Conservation (phyloP, 2,797 vertebrate species). For the Lagocephalus sceleratus region DNA sequence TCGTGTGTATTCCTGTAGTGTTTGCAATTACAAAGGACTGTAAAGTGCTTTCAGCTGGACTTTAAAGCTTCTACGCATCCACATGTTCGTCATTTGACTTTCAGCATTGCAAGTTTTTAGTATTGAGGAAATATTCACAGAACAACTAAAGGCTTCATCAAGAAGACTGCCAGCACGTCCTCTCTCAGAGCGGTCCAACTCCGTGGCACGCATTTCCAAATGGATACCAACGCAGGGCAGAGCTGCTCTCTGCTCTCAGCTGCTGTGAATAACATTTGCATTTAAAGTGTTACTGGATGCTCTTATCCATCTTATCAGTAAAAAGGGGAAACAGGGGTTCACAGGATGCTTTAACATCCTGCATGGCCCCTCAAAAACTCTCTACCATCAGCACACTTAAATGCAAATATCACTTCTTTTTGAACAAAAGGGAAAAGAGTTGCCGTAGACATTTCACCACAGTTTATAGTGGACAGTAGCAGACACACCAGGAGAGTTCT, state of each 20-base stretch:
- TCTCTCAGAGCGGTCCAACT: slow-evolving; percentile 17
- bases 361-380: slow-evolving; percentile 5
- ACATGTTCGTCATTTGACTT: slow-evolving; percentile 61
- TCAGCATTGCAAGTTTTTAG: slow-evolving; percentile 27
- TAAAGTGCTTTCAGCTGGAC: slow-evolving; percentile 61
- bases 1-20: slow-evolving; percentile 25
- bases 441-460: not conserved
- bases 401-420: slow-evolving; percentile 29
- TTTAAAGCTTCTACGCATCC: slow-evolving; percentile 44
- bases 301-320: slow-evolving; percentile 37
- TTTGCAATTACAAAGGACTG: slow-evolving; percentile 43
- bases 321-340: slow-evolving; percentile 24
- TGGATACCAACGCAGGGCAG: slow-evolving; percentile 30
- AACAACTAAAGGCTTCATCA: slow-evolving; percentile 43
- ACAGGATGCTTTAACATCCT: slow-evolving; percentile 13
- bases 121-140: slow-evolving; percentile 24
- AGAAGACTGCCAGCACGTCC: slow-evolving; percentile 27
- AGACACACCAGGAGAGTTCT: not conserved
- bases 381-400: slow-evolving; percentile 30
- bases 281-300: slow-evolving; percentile 41
- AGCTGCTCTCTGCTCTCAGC: slow-evolving; percentile 15
- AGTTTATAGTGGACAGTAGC: no score
- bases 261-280: slow-evolving; percentile 47
- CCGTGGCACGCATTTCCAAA: slow-evolving; percentile 27
- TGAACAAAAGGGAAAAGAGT: slow-evolving; percentile 18